phyloP scores from a whole-genome alignment of 2,797 vertebrate species.

The Cyclopterus lumpus region DNA sequence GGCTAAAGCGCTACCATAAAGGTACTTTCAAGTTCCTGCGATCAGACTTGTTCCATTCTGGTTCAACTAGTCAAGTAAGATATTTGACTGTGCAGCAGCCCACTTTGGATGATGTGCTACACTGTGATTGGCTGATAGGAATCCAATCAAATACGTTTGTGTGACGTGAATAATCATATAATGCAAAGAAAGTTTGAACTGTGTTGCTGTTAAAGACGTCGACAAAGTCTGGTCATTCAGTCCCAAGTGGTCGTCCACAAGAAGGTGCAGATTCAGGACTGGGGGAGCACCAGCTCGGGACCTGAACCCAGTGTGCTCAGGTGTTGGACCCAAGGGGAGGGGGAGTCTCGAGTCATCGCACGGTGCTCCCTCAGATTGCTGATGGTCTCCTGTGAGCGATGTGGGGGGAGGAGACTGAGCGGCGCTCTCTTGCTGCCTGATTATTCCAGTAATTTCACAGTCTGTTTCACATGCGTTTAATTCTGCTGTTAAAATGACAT shows the following conservation, averaged over 20 bases:
- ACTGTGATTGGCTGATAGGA: too few relatives aligned
- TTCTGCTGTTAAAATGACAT: constrained; percentile 43
- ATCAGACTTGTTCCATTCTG: too few relatives aligned
- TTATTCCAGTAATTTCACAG: constrained; percentile 71
- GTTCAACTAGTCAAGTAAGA: too few relatives aligned
- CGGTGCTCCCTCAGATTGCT: neutral
- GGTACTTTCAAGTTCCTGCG: neutral
- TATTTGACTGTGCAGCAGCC: too few relatives aligned
- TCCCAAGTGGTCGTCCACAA: neutral
- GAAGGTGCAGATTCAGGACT: neutral
- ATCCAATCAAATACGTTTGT: too few relatives aligned
- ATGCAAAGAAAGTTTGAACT: too few relatives aligned
- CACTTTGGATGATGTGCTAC: too few relatives aligned
- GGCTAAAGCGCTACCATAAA: neutral
- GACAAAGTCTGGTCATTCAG: too few relatives aligned
- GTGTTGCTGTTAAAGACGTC: too few relatives aligned
- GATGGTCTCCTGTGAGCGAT: neutral
- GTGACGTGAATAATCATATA: too few relatives aligned
- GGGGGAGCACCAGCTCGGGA: neutral
- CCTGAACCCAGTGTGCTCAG: neutral
- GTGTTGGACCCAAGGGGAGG: too few relatives aligned
- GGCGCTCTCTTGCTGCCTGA: constrained; percentile 40
- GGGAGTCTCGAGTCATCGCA: too few relatives aligned
- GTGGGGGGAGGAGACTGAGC: neutral
- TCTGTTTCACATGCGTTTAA: constrained; percentile 61